Conservation (phyloP, 2,888 invertebrate species). For the Acleris sparsana region DNA sequence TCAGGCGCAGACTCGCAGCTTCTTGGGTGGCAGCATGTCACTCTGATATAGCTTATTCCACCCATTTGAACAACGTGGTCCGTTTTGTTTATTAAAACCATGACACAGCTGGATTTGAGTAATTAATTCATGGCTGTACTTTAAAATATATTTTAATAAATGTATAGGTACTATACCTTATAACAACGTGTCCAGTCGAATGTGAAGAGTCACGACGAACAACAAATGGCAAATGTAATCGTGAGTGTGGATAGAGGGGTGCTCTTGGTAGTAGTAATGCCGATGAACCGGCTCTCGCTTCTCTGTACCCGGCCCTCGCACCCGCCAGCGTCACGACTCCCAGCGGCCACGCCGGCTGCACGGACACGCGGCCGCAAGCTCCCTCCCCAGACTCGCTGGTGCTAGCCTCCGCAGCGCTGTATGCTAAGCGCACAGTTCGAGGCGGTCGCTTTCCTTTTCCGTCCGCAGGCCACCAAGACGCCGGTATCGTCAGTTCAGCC, state of each 20-base stretch:
- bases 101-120: background rate
- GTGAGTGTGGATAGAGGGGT: constrained; percentile 94
- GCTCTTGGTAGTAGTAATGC: constrained; percentile 94
- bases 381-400: constrained; percentile 85
- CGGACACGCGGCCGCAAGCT: constrained; percentile 88
- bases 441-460: constrained; percentile 86
- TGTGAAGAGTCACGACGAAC: constrained; percentile 88
- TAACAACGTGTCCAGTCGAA: constrained; percentile 90
- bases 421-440: constrained; percentile 90
- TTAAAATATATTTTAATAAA: background rate
- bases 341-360: constrained; percentile 86
- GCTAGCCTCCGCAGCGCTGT: constrained; percentile 94
- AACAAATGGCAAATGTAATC: constrained; percentile 95
- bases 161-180: constrained; percentile 85
- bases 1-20: constrained; percentile 43
- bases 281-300: constrained; percentile 92
- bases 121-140: background rate
- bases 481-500: constrained; percentile 93
- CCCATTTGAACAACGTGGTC: background rate
- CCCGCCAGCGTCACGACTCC: constrained; percentile 88
- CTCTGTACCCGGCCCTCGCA: constrained; percentile 91
- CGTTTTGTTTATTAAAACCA: background rate
- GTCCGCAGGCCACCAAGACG: constrained; percentile 94
- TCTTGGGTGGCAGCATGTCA: constrained; percentile 47
- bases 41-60: constrained; percentile 19